These are phyloP conservation scores for Sciaenops ocellatus DNA, from an alignment of 2,797 vertebrate genomes.

Conservation along the genomic window DNA sequence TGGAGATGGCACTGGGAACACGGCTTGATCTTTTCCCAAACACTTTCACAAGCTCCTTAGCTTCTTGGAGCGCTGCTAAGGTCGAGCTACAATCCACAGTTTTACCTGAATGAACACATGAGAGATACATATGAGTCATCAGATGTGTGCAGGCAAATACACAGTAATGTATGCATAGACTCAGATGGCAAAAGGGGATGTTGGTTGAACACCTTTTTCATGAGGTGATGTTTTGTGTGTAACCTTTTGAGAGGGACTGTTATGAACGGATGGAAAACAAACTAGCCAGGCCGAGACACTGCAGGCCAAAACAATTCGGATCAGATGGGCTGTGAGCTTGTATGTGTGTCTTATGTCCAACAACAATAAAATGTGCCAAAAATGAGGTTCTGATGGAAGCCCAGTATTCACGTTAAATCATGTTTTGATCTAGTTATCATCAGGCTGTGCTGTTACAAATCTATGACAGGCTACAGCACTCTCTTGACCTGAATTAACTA, in stretches of 20 bases:
- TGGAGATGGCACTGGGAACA: conserved; percentile 62
- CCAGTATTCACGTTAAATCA: background rate
- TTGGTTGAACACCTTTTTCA: background rate
- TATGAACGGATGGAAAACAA: conserved; percentile 9
- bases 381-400: background rate
- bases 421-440: background rate
- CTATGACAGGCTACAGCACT: background rate
- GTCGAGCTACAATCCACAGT: conserved; percentile 34
- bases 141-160: conserved; percentile 12
- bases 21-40: conserved; percentile 69
- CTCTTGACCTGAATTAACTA: background rate
- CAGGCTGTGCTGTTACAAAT: background rate
- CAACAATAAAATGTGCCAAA: background rate
- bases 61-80: conserved; percentile 54
- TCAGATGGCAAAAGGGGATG: background rate
- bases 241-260: conserved; percentile 1
- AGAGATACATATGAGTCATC: background rate
- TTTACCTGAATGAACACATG: conserved; percentile 63
- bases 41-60: conserved; percentile 73
- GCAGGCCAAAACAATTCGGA: conserved; percentile 18
- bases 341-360: too few species aligned
- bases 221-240: background rate
- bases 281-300: background rate
- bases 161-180: background rate
- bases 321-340: conserved; percentile 3